These are phyloP conservation scores for Xanthorhoe designata DNA, from an alignment of 2,888 invertebrate genomes.

Conservation along the genomic window DNA sequence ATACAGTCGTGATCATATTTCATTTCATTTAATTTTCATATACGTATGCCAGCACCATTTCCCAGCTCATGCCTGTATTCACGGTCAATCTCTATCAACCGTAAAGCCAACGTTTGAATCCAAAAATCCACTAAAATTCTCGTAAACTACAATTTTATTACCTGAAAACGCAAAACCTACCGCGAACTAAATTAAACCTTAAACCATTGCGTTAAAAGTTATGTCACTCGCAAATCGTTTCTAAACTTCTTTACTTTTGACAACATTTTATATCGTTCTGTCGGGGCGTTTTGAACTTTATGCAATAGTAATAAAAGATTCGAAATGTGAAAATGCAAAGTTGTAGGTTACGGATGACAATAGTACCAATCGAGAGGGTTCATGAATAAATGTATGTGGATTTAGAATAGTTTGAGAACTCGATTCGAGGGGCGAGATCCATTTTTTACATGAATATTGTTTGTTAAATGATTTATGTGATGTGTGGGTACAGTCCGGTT, in stretches of 20 bases:
- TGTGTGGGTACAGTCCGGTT: not conserved
- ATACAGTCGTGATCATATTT: too few species aligned
- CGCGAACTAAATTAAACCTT: conserved; percentile 34
- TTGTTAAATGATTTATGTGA: conserved; percentile 40
- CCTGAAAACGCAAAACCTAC: conserved; percentile 18
- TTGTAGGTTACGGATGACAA: conserved; percentile 43
- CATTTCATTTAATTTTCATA: too few species aligned
- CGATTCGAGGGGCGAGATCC: conserved; percentile 37
- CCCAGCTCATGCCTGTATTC: not conserved
- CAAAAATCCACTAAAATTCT: conserved; percentile 42
- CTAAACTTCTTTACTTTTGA: conserved; percentile 36
- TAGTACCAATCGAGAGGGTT: conserved; percentile 48
- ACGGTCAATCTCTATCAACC: conserved; percentile 22
- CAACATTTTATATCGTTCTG: conserved; percentile 17
- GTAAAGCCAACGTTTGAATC: conserved; percentile 37
- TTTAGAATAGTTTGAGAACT: conserved; percentile 46
- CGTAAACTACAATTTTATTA: conserved; percentile 43
- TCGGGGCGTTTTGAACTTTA: conserved; percentile 28
- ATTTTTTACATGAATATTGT: conserved; percentile 48
- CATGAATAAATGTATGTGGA: conserved; percentile 51
- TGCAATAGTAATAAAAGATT: conserved; percentile 16
- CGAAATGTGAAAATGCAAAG: conserved; percentile 19
- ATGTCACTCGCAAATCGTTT: conserved; percentile 34
- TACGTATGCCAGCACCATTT: not conserved
- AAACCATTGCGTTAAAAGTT: conserved; percentile 36